phyloP scores from a whole-genome alignment of 1,140 invertebrate genomes.

The Hormaphis cornu region DNA sequence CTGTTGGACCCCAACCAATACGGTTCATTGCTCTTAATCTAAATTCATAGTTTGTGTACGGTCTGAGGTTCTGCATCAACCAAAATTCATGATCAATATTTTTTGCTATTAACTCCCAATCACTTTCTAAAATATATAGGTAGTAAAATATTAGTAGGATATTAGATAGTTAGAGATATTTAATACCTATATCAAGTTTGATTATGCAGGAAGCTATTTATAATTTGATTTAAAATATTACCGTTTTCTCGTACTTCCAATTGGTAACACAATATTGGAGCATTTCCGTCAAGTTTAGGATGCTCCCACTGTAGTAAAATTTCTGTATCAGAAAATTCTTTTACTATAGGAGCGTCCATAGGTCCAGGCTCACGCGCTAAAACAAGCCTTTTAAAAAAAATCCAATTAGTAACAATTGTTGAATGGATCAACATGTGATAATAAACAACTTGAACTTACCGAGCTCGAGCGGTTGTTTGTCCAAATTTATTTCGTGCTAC shows the following conservation, averaged over 20 bases:
- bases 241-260: conserved; percentile 64
- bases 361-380: conserved; percentile 63
- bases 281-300: conserved; percentile 72
- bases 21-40: conserved; percentile 77
- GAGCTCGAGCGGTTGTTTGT: conserved; percentile 60
- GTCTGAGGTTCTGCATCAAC: conserved; percentile 64
- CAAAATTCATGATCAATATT: conserved; percentile 93
- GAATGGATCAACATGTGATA: background rate
- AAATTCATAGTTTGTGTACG: conserved; percentile 77
- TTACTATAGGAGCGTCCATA: conserved; percentile 77
- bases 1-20: conserved; percentile 84
- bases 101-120: conserved; percentile 76
- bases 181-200: background rate
- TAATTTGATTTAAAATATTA: conserved; percentile 33
- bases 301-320: conserved; percentile 81
- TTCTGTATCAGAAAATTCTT: conserved; percentile 72
- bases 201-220: too few relatives aligned
- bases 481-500: conserved; percentile 80
- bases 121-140: conserved; percentile 48
- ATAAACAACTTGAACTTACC: conserved; percentile 35
- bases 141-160: too few relatives aligned
- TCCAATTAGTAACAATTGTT: background rate
- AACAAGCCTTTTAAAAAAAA: conserved; percentile 49
- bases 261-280: conserved; percentile 71
- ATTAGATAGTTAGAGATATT: too few relatives aligned